Conservation (phyloP, 2,113 vertebrate species). For the Crotalus viridis region DNA sequence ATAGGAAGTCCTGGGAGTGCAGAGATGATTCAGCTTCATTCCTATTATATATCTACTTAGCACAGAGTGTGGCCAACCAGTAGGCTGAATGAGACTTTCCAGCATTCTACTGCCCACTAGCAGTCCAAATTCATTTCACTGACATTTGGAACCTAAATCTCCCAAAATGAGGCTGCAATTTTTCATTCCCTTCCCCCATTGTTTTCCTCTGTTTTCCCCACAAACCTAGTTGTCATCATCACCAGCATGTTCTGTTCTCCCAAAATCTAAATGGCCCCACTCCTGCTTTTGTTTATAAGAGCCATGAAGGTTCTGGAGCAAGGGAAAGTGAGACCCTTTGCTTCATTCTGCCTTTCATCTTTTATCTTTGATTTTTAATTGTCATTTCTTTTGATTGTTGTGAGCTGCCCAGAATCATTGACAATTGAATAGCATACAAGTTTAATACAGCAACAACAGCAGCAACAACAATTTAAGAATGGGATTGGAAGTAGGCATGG, state of each 20-base stretch:
- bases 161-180: neutral
- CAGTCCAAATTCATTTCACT: neutral
- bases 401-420: neutral
- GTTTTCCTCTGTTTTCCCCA: neutral
- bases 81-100: neutral
- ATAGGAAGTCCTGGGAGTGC: neutral
- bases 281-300: neutral
- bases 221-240: neutral
- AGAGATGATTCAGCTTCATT: slow-evolving; percentile 2
- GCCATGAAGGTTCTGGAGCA: neutral
- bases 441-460: neutral
- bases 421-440: neutral
- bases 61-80: neutral
- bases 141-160: neutral
- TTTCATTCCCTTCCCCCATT: neutral
- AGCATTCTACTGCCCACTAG: neutral
- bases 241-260: neutral
- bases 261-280: neutral
- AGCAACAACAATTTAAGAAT: neutral
- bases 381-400: neutral
- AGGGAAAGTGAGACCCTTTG: neutral
- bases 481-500: neutral
- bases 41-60: slow-evolving; percentile 5
- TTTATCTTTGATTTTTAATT: neutral
- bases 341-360: neutral